Percentiles rank a stretch among this genome's conserved stretches.
Conservation (phyloP, 92 coral and sea anemone genomes). For the Porites rus region DNA sequence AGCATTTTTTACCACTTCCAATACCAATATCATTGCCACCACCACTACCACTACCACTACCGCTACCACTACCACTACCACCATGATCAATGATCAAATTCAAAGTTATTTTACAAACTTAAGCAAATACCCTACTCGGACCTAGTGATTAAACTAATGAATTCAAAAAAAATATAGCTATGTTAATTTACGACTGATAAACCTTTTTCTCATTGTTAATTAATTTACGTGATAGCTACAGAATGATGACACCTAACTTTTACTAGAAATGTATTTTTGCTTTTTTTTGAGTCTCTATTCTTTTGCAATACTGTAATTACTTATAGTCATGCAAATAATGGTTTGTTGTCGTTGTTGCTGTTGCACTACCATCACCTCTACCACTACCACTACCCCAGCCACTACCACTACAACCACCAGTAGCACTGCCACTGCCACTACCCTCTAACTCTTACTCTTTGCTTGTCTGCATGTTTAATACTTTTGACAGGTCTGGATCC, state of each 20-base stretch:
- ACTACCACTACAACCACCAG: background rate
- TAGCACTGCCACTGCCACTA: conserved; percentile 6
- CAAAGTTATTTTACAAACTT: too few species aligned
- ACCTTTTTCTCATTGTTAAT: too few species aligned
- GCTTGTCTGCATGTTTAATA: too few species aligned
- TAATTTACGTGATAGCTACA: too few species aligned
- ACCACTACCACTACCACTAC: background rate
- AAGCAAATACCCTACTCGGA: too few species aligned
- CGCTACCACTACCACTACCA: background rate
- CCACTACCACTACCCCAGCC: background rate
- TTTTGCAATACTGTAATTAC: background rate
- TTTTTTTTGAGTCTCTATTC: background rate
- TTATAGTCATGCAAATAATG: too few species aligned
- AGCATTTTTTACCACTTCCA: background rate
- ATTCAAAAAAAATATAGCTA: too few species aligned
- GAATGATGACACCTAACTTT: too few species aligned
- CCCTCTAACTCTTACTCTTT: background rate
- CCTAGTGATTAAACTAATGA: too few species aligned
- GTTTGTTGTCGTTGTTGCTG: background rate
- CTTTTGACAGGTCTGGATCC: conserved; percentile 67
- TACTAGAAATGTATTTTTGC: too few species aligned
- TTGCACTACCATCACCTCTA: background rate
- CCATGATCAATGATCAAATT: background rate
- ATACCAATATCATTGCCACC: background rate
- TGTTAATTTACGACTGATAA: too few species aligned